phyloP scores from a whole-genome alignment of 2,113 vertebrate genomes.

The Epinephelus lanceolatus region DNA sequence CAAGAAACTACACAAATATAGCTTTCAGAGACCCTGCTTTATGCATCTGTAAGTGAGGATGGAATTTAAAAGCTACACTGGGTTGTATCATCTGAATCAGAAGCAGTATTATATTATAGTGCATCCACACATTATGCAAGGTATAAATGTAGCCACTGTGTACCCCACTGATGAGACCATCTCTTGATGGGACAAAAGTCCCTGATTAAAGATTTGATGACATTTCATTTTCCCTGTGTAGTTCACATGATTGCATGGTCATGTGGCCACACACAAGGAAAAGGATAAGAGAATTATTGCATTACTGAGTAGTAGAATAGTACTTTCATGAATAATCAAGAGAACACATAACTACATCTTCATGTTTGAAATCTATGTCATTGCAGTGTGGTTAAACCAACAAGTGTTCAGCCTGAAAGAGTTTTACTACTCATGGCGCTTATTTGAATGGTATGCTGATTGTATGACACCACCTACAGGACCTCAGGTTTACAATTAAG shows the following conservation, averaged over 20 bases:
- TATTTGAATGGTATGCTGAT: background rate
- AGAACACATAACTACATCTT: background rate
- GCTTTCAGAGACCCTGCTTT: background rate
- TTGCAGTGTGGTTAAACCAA: background rate
- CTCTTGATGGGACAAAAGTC: slow-evolving; percentile 22
- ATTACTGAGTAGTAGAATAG: background rate
- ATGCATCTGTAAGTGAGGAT: background rate
- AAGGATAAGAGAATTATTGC: background rate
- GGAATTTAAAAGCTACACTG: background rate
- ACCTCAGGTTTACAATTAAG: background rate
- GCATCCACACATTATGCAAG: slow-evolving; percentile 7
- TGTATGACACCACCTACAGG: background rate
- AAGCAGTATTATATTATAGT: slow-evolving; percentile 16
- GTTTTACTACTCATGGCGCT: background rate
- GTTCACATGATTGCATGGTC: slow-evolving; percentile 33
- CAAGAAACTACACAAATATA: background rate
- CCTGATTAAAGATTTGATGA: slow-evolving; percentile 52
- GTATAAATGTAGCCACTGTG: slow-evolving; percentile 1
- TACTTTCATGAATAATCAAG: slow-evolving; percentile 32
- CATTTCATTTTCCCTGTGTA: slow-evolving; percentile 36
- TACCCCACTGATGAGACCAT: slow-evolving; percentile 8
- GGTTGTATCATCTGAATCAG: background rate
- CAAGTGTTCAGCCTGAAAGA: background rate
- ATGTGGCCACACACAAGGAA: slow-evolving; percentile 13
- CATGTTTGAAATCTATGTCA: background rate